Base-by-base conservation (phyloP, 2,888 invertebrate genomes). In the Cosmorhoe ocellata region DNA sequence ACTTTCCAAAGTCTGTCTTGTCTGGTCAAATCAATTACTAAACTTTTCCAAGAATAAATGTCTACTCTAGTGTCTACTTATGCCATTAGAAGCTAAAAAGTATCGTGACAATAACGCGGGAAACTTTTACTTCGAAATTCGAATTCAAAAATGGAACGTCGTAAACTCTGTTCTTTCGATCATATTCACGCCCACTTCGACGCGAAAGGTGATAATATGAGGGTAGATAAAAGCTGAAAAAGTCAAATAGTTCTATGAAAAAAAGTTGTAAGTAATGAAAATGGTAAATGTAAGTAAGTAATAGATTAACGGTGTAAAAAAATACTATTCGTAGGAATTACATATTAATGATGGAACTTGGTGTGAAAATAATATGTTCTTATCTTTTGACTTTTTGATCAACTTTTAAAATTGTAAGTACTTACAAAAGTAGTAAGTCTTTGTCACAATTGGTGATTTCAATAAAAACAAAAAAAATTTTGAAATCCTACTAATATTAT, bases 171-270 rank as follows among this genome's bases (percentile, higher is more conserved):
- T 22, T 34, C 46, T 40, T 48, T 53, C 38, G 44, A 44, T 53
- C 40, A 53, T 41, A 12, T 48, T 53, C 36, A 53, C 52, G 52
- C 52, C 52, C 48, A 18, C n/a, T n/a, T n/a, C 43, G 18, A 11
- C 37, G 18, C 7, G 24, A 7, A 7, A 41, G 11, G 10, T 53
- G 18, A 18, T 4, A 53, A 48, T 53, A 36, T 30, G 40, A 28
- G 40, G 48, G 39, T 49, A 28, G 37, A 40, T 28, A 40, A 52
- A 36, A 24, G 6, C 22, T 22, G 34, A 9, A 26, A 37, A 36
- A 44, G 53, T 53, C 52, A 48, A 53, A 44, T 44, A 32, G 13
- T 44, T 33, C 26, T 61, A 59, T 33, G 1, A 7, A 5, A 6
- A 24, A 24, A 24, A 24, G 24, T 7, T 24, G 6, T 24, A 24